A percentile compares a stretch with the other conserved stretches of the same genome.
Evolutionary conservation across 2,888 invertebrate genomes (phyloP).

Genomic region (Parnassius glacialis): DNA sequence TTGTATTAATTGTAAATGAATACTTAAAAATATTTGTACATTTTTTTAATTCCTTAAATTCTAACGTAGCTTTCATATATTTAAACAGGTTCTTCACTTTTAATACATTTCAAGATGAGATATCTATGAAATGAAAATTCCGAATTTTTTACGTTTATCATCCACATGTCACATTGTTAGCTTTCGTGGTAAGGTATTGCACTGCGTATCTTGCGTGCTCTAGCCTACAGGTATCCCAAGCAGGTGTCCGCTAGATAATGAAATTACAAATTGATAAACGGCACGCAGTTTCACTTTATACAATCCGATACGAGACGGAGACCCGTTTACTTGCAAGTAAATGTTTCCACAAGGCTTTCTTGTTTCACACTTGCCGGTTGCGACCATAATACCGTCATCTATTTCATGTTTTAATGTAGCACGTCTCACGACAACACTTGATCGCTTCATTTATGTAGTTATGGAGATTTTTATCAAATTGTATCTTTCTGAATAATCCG

Average conservation of each 20-base stretch:
- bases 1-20: too few relatives aligned
- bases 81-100: too few relatives aligned
- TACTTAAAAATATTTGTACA: too few relatives aligned
- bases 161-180: background rate
- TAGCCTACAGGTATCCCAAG: conserved; percentile 27
- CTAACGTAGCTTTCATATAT: too few relatives aligned
- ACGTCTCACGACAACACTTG: background rate
- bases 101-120: too few relatives aligned
- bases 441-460: background rate
- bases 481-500: too few relatives aligned
- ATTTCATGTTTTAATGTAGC: conserved; percentile 14
- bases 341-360: conserved; percentile 67
- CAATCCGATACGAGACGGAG: conserved; percentile 51
- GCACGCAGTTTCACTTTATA: conserved; percentile 70
- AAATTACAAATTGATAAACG: conserved; percentile 71
- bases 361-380: conserved; percentile 44
- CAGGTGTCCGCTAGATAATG: conserved; percentile 59
- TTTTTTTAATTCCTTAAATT: too few relatives aligned
- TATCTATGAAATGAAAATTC: too few relatives aligned
- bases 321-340: conserved; percentile 61
- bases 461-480: too few relatives aligned
- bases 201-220: conserved; percentile 11
- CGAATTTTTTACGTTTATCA: too few relatives aligned
- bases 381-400: conserved; percentile 10
- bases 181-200: conserved; percentile 28